Conservation (phyloP, 2,888 invertebrate genomes). For the Fragum sueziense region DNA sequence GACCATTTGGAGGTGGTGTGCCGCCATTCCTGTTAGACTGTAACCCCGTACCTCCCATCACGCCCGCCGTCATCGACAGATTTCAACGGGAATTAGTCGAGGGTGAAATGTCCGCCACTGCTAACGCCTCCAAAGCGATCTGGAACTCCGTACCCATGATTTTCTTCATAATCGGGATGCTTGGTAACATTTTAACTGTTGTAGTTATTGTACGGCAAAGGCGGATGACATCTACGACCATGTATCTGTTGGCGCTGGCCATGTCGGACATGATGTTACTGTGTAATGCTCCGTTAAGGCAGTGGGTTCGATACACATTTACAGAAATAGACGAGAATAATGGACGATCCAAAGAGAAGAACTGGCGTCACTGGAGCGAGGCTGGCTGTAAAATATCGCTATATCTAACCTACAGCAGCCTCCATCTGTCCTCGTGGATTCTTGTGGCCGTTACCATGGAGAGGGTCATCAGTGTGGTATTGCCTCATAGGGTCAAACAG, state of each 20-base stretch:
- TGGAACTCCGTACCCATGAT: conserved; percentile 63
- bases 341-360: conserved; percentile 28
- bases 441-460: conserved; percentile 52
- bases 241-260: conserved; percentile 33
- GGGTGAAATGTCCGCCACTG: not conserved
- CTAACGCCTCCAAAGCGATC: conserved; percentile 28
- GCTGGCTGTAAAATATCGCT: conserved; percentile 43
- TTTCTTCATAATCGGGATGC: conserved; percentile 67
- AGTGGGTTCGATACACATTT: conserved; percentile 36
- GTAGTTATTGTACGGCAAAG: conserved; percentile 29
- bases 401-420: conserved; percentile 44
- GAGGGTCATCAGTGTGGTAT: conserved; percentile 42
- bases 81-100: not conserved
- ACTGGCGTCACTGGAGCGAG: conserved; percentile 27
- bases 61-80: not conserved
- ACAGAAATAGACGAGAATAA: not conserved
- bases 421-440: conserved; percentile 52
- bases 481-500: conserved; percentile 43
- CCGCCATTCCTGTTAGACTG: conserved; percentile 5
- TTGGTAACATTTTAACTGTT: conserved; percentile 69
- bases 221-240: conserved; percentile 31
- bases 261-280: conserved; percentile 39
- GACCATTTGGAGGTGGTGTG: conserved; percentile 1
- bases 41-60: conserved; percentile 3
- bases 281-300: conserved; percentile 34